Evolutionary conservation across 2,113 vertebrate genomes (phyloP).

Genomic region (Castor canadensis): DNA sequence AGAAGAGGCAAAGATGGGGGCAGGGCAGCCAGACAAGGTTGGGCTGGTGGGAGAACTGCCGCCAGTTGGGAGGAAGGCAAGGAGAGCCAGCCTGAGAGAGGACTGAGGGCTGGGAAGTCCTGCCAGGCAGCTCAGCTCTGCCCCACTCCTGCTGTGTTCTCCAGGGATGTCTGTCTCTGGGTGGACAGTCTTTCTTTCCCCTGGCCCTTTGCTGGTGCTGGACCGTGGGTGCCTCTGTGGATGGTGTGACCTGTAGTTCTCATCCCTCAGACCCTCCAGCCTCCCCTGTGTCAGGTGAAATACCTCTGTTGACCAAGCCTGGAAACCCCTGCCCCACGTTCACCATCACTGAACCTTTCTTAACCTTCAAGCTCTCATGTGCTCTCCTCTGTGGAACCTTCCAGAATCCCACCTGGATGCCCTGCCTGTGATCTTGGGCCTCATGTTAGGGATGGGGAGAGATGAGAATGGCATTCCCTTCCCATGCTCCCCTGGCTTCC

Average conservation of each 20-base stretch:
- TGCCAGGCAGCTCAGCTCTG: too few relatives aligned
- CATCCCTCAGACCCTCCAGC: not conserved
- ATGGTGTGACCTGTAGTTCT: not conserved
- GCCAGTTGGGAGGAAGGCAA: not conserved
- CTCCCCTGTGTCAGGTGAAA: too few relatives aligned
- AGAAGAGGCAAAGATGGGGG: not conserved
- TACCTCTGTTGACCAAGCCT: too few relatives aligned
- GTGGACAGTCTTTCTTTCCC: not conserved
- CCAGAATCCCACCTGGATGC: not conserved
- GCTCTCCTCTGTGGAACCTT: not conserved
- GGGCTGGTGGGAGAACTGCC: not conserved
- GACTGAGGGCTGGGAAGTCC: fast-evolving
- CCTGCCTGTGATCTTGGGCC: too few relatives aligned
- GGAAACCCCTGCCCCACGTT: fast-evolving
- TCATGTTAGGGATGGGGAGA: too few relatives aligned
- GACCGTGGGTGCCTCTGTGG: not conserved
- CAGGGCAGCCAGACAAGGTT: not conserved
- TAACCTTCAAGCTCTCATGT: too few relatives aligned
- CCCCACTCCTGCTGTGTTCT: not conserved
- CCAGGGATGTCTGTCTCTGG: not conserved
- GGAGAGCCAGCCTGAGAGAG: not conserved
- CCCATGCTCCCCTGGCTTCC: not conserved
- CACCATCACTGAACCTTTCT: not conserved
- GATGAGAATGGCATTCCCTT: not conserved
- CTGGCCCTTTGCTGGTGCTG: not conserved